phyloP scores from a whole-genome alignment of 2,797 vertebrate genomes.

The Serranus cabrilla region DNA sequence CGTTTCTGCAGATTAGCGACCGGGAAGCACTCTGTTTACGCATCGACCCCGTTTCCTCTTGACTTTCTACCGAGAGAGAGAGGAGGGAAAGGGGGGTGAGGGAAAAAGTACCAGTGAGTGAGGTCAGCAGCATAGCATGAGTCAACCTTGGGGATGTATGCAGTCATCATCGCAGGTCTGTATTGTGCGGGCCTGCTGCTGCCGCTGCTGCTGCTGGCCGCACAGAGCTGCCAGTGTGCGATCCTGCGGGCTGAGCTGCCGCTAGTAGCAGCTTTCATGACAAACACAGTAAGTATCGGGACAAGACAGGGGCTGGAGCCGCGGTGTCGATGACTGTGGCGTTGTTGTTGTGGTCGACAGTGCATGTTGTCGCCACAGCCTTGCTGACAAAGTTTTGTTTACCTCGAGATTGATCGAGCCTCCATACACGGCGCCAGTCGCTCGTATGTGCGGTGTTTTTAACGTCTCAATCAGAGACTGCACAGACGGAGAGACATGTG shows the following conservation, averaged over 20 bases:
- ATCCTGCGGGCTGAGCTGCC: constrained; percentile 49
- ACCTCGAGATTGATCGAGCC: constrained; percentile 27
- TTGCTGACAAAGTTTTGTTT: constrained; percentile 77
- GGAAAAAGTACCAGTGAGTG: constrained; percentile 75
- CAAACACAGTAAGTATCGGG: constrained; percentile 74
- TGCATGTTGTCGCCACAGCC: constrained; percentile 43
- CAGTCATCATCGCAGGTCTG: constrained; percentile 78
- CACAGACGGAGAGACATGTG: constrained; percentile 22
- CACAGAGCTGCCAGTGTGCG: constrained; percentile 65
- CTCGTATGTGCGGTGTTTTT: not conserved
- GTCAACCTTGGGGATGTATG: constrained; percentile 86
- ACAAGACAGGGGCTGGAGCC: not conserved
- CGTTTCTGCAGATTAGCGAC: constrained; percentile 61
- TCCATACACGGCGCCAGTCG: too few species aligned
- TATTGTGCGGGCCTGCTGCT: constrained; percentile 52
- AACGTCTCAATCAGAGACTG: constrained; percentile 10
- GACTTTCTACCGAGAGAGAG: constrained; percentile 46
- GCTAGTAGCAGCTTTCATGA: constrained; percentile 46
- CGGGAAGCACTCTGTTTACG: constrained; percentile 51
- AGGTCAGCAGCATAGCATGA: constrained; percentile 88
- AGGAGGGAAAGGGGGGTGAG: not conserved
- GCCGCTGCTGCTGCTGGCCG: constrained; percentile 51
- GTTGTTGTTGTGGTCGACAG: constrained; percentile 22
- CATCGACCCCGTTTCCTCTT: constrained; percentile 59
- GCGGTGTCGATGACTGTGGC: constrained; percentile 17